phyloP scores from a whole-genome alignment of 2,113 vertebrate genomes.

The Mormyrus lacerda region DNA sequence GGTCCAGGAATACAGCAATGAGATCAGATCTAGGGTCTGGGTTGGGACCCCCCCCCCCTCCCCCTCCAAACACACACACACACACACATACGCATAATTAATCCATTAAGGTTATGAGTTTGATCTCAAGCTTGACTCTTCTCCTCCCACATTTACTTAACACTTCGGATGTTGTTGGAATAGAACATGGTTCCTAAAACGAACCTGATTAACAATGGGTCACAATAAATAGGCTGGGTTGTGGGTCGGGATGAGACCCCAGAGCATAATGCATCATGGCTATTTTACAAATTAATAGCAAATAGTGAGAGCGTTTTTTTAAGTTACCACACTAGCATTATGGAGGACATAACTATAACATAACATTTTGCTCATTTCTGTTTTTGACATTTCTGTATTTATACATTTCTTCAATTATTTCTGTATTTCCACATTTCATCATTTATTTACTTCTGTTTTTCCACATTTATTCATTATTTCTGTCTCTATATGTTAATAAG shows the following conservation, averaged over 20 bases:
- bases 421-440: no score
- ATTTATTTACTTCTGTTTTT: no score
- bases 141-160: background rate
- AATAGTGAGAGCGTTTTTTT: background rate
- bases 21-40: background rate
- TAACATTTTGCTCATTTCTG: no score
- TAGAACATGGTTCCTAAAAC: background rate
- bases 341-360: no score
- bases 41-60: background rate
- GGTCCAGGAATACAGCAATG: constrained; percentile 13
- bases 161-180: background rate
- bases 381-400: no score
- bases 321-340: no score
- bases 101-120: background rate
- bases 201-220: background rate
- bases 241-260: background rate
- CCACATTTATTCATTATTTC: no score
- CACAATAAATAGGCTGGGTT: background rate
- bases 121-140: background rate
- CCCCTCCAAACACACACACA: background rate
- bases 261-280: background rate
- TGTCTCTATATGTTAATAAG: no score
- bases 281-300: background rate
- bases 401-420: no score
- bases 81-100: background rate